phyloP scores from a whole-genome alignment of 37 sponge, comb jelly and placozoan genomes.

The Cliona cf. orientalis region DNA sequence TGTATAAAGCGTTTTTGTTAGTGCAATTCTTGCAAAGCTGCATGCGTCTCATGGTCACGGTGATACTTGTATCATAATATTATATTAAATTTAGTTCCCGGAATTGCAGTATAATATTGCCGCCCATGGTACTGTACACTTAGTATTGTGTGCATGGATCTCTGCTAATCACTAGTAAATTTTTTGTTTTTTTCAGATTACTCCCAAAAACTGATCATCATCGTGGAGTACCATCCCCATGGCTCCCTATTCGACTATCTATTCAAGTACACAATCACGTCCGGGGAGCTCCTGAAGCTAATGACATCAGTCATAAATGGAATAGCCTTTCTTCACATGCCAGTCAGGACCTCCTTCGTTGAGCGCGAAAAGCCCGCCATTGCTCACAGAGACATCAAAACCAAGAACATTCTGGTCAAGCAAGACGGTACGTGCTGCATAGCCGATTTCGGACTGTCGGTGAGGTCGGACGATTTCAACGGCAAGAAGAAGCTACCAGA shows the following conservation, averaged over 20 bases:
- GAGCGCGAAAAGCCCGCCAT: conserved; percentile 62
- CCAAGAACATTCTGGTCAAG: conserved; percentile 92
- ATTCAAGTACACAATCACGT: conserved; percentile 16
- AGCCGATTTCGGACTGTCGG: conserved; percentile 92
- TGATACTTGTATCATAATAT: too few species aligned
- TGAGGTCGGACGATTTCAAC: conserved; percentile 23
- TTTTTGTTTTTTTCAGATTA: neutral
- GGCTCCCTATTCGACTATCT: conserved; percentile 97
- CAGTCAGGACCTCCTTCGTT: conserved; percentile 6
- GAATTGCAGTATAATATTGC: too few species aligned
- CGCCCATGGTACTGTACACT: too few species aligned
- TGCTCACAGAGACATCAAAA: conserved; percentile 94
- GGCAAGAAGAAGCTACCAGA: conserved; percentile 13
- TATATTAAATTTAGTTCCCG: too few species aligned
- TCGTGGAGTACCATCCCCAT: conserved; percentile 88
- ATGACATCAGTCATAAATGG: conserved; percentile 81
- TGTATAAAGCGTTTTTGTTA: too few species aligned
- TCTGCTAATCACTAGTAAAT: neutral
- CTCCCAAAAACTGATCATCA: conserved; percentile 14
- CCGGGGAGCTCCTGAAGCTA: conserved; percentile 15
- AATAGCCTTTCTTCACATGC: conserved; percentile 77
- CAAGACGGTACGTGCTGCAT: conserved; percentile 82
- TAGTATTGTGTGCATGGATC: too few species aligned
- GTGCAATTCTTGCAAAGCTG: too few species aligned
- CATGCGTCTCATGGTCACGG: too few species aligned